These are phyloP conservation scores for Temnothorax unifasciatus DNA, from an alignment of 2,888 invertebrate species.

Conservation along the genomic window DNA sequence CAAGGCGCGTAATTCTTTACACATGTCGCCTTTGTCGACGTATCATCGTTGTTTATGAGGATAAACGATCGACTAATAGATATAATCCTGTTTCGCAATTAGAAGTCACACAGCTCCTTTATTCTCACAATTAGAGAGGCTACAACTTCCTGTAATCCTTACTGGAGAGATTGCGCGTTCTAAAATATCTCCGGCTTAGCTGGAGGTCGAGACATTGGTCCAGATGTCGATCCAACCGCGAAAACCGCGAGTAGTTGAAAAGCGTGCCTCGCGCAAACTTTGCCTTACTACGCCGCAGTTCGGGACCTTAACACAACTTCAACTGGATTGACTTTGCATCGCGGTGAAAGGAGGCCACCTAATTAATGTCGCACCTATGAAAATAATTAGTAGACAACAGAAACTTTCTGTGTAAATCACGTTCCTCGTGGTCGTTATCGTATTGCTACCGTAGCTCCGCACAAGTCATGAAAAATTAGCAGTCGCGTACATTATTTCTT, in stretches of 20 bases:
- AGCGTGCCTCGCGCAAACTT: not conserved
- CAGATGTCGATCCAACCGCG: conserved; percentile 20
- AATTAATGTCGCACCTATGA: not conserved
- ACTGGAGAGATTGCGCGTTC: not conserved
- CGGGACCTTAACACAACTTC: not conserved
- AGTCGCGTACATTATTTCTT: not conserved
- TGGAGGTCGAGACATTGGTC: conserved; percentile 29
- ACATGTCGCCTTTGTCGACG: not conserved
- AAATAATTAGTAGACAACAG: not conserved
- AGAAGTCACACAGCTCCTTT: not conserved
- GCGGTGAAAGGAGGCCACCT: not conserved
- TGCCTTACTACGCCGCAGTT: not conserved
- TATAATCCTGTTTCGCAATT: conserved; percentile 2
- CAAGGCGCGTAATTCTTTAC: conserved; percentile 7
- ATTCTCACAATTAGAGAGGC: not conserved
- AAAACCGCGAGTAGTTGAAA: conserved; percentile 26
- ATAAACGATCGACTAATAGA: conserved; percentile 13
- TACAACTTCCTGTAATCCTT: not conserved
- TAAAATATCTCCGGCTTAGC: conserved; percentile 7
- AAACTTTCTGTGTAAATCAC: not conserved
- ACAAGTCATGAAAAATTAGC: not conserved
- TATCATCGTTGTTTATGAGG: not conserved
- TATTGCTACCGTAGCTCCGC: not conserved
- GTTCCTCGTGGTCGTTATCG: not conserved
- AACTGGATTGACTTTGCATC: conserved; percentile 1